phyloP scores from a whole-genome alignment of 1,140 invertebrate genomes.

The Alviniconcha marisindica region DNA sequence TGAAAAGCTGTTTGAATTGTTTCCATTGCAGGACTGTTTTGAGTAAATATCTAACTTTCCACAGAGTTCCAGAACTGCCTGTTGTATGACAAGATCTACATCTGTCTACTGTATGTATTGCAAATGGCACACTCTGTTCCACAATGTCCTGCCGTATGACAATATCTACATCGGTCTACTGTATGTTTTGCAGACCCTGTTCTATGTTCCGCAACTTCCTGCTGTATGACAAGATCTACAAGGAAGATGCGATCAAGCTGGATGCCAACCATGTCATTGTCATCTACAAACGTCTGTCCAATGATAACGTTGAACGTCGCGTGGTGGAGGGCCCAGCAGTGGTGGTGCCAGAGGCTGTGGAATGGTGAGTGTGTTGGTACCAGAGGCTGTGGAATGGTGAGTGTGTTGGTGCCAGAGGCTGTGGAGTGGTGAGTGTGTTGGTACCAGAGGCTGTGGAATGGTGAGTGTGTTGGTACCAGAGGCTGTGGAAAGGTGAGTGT shows the following conservation, averaged over 20 bases:
- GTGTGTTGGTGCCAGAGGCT: too few relatives aligned
- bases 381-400: too few relatives aligned
- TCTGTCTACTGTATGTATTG: too few relatives aligned
- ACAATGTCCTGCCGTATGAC: neutral
- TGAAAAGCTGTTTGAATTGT: too few relatives aligned
- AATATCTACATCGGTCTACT: neutral
- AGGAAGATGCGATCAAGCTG: constrained; percentile 62
- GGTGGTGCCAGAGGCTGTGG: constrained; percentile 69
- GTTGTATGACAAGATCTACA: constrained; percentile 56
- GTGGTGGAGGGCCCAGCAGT: constrained; percentile 69
- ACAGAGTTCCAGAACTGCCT: constrained; percentile 48
- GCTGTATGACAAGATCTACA: constrained; percentile 56
- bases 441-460: too few relatives aligned
- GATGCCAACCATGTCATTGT: constrained; percentile 72
- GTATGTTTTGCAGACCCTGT: constrained; percentile 65
- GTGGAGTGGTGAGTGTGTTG: too few relatives aligned
- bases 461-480: too few relatives aligned
- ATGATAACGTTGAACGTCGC: constrained; percentile 62
- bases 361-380: too few relatives aligned
- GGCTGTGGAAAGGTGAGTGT: too few relatives aligned
- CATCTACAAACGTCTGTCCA: constrained; percentile 68
- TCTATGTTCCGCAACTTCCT: constrained; percentile 68
- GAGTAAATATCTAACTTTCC: too few relatives aligned
- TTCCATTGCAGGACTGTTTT: too few relatives aligned
- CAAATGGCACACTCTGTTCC: too few relatives aligned